Conservation (phyloP, 2,113 vertebrate species). For the Uria aalge region DNA sequence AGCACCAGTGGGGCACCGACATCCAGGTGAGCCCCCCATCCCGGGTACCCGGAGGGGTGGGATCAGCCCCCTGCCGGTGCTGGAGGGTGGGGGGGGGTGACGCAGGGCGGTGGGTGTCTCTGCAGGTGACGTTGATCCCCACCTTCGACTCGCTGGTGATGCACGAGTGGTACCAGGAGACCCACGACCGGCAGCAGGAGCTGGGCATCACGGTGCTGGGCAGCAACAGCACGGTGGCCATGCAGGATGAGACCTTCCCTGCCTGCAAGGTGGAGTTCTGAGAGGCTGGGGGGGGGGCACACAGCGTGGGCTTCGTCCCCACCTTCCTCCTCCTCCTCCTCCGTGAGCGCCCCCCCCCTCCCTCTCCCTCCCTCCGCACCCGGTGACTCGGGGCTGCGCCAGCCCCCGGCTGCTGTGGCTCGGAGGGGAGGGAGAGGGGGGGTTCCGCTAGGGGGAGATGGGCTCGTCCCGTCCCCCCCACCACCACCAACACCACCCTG, state of each 20-base stretch:
- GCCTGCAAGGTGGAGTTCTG: constrained; percentile 97
- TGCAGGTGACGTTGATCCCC: constrained; percentile 90
- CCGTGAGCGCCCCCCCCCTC: not conserved
- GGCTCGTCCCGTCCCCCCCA: rapidly evolving
- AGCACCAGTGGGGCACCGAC: constrained; percentile 80
- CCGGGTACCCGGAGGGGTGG: rapidly evolving
- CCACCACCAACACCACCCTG: too few species aligned
- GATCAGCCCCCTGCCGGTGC: rapidly evolving
- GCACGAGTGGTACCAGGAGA: constrained; percentile 93
- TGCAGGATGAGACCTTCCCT: constrained; percentile 94
- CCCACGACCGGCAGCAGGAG: constrained; percentile 79
- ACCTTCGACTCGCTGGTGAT: constrained; percentile 89
- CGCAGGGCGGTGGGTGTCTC: not conserved
- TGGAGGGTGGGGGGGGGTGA: not conserved
- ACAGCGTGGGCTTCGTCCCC: not conserved
- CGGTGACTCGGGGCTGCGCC: not conserved
- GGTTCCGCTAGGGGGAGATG: not conserved
- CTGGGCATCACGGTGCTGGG: constrained; percentile 87
- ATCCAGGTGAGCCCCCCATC: constrained; percentile 74
- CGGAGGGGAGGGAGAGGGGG: not conserved
- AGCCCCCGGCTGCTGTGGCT: not conserved
- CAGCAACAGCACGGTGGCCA: constrained; percentile 93
- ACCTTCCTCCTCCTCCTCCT: not conserved
- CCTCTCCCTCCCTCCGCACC: not conserved
- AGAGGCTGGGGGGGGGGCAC: not conserved